phyloP scores from a whole-genome alignment of 2,113 vertebrate species.

The Damaliscus lunatus region DNA sequence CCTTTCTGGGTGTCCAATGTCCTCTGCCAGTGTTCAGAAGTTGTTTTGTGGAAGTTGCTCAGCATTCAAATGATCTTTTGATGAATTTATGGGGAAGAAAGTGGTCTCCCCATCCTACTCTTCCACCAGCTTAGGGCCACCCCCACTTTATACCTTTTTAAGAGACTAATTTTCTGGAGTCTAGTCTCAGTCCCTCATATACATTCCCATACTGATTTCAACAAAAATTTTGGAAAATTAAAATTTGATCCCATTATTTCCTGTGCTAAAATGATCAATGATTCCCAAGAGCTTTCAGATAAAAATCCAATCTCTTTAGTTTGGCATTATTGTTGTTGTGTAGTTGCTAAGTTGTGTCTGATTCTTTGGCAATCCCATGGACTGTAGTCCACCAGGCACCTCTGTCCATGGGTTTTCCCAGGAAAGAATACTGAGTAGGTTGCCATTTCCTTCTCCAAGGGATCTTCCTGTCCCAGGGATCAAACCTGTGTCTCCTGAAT shows the following conservation, averaged over 20 bases:
- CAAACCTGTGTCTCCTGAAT: neutral
- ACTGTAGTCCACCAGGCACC: neutral
- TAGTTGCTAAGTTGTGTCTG: neutral
- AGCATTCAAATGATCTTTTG: neutral
- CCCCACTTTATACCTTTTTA: neutral
- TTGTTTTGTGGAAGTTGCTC: neutral
- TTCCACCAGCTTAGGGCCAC: neutral
- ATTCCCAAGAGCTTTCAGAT: neutral
- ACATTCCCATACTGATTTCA: neutral
- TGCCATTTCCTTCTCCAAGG: neutral
- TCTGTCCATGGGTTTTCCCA: neutral
- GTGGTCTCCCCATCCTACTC: neutral
- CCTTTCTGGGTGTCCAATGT: neutral
- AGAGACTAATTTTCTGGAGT: neutral
- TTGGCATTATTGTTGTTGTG: neutral
- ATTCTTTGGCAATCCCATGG: neutral
- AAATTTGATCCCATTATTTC: neutral
- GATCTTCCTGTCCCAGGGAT: neutral
- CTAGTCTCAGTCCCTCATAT: neutral
- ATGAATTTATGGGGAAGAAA: neutral
- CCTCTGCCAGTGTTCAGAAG: neutral
- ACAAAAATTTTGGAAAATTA: neutral
- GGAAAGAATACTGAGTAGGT: neutral
- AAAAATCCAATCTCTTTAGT: neutral
- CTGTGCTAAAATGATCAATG: neutral